Evolutionary conservation across 2,113 vertebrate genomes (phyloP), one percentile per base, ranked within the genome.

Genomic region (Puma concolor): DNA sequence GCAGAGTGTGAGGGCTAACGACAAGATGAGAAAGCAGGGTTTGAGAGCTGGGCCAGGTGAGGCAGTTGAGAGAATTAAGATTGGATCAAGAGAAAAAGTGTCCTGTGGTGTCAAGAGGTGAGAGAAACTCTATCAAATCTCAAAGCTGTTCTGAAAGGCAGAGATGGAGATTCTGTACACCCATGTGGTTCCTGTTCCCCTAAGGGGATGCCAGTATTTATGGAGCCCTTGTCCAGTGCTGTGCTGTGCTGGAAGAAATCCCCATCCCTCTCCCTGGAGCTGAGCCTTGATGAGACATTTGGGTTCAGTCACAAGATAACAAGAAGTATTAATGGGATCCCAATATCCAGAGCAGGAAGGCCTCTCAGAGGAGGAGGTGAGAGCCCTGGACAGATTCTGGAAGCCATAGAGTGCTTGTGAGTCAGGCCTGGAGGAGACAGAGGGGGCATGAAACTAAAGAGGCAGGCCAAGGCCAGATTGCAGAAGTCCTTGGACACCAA

Each of bases 101-200:
- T 80, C 44, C 17, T 71, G 17, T 31, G 12, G 23, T 91, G n/a
- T 96, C 66, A 72, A 66, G 31, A 96, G 88, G 31, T 77, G 52
- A 96, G 74, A 89, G 88, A 52, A 54, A 83, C 5, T 81, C 85
- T 72, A 17, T 36, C 84, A 85, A 95, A 38, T 88, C 52, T 85
- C 74, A 82, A 64, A 89, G 67, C 54, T 92, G 11, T 96, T 88
- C 88, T 72, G 19, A 17, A 48, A 44, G 76, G 44, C 52, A 86
- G 36, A 91, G 23, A 41, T 31, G 21, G 82, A 54, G 93, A 91
- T 38, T 57, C 64, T 82, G 31, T 21, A 71, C 36, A 82, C 27
- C 41, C 17, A 3, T 12, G 36, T 48, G 57, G 36, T 52, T 82
- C 41, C 72, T 89, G 21, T 83, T 87, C 50, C 67, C 25, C 38